Conservation (phyloP, 2,888 invertebrate genomes). For the Synergus gifuensis region DNA sequence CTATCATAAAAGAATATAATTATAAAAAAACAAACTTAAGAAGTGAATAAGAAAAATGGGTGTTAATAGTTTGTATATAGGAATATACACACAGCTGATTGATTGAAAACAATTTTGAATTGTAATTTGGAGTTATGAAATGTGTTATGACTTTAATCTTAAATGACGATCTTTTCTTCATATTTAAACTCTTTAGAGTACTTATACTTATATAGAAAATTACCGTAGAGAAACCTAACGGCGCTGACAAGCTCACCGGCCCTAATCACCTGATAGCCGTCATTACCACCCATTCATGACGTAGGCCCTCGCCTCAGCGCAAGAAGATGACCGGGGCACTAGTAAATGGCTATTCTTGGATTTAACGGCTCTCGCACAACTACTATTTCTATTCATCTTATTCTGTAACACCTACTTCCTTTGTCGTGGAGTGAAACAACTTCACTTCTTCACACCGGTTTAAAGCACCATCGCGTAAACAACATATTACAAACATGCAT, state of each 20-base stretch:
- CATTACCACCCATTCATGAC: constrained; percentile 32
- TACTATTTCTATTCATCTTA: constrained; percentile 36
- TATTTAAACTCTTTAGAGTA: background rate
- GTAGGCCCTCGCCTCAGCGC: constrained; percentile 20
- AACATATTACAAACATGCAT: constrained; percentile 3
- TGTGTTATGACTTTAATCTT: background rate
- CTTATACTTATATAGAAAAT: background rate
- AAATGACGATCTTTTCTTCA: background rate
- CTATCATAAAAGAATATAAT: no score
- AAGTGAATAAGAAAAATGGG: background rate
- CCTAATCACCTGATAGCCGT: constrained; percentile 20
- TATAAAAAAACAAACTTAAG: background rate
- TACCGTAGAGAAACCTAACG: constrained; percentile 33
- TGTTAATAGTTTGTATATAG: background rate
- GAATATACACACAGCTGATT: background rate
- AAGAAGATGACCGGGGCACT: constrained; percentile 24
- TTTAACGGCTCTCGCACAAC: constrained; percentile 35
- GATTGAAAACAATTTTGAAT: background rate
- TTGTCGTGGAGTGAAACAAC: constrained; percentile 31
- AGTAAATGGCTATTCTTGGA: constrained; percentile 42
- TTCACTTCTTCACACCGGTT: constrained; percentile 8
- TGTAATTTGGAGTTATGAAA: background rate
- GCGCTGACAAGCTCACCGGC: constrained; percentile 23
- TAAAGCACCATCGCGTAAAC: constrained; percentile 28
- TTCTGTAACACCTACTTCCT: constrained; percentile 30